Base-by-base conservation (phyloP, 2,888 invertebrate genomes). In the Listrodromus nycthemerus region DNA sequence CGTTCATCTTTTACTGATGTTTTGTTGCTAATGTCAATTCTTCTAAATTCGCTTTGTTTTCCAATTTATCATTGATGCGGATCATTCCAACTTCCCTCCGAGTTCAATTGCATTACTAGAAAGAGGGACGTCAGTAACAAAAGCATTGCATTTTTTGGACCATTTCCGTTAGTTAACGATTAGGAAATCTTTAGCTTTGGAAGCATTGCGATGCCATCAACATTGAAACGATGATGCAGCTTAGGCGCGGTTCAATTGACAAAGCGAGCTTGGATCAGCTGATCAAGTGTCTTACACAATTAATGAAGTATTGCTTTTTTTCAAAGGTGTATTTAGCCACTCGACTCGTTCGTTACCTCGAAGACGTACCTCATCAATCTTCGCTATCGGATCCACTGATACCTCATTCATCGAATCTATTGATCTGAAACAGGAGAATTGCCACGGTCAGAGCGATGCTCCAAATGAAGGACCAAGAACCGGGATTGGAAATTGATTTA, bases 371-470 rank as follows among this genome's bases (percentile, higher is more conserved):
- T 58, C 24, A 58, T 21, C 13, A 27, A 24, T n/a, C 13, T 5
- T 27, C 13, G 58, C 6, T 0, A 8, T 58, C 24, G 5, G 50
- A 48, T 24, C n/a, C 48, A 30, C 13, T 6, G 7, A 55, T 13
- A 10, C 1, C 1, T 1, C 37, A 10, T 16, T 27, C n/a, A 61
- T 24, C 7, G 27, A 27, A 19, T n/a, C 27, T 10, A 30, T 61
- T 61, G 16, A 45, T 61, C 73, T 73, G 73, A 48, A 73, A 73
- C 45, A 61, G 2, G 61, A 27, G 30, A 45, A 73, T 30, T 45
- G 6, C 2, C 27, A 58, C 41, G 24, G 27, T 73, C 6, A 41
- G 41, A 24, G 13, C 24, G 37, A 16, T 10, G 61, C 10, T 61
- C n/a, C 61, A 48, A 30, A 4, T 45, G 5, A 58, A 19, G n/a